Evolutionary conservation across 1,140 invertebrate genomes (phyloP), one percentile per base, ranked within the genome.

Genomic region (Philotrypesis tridentata): DNA sequence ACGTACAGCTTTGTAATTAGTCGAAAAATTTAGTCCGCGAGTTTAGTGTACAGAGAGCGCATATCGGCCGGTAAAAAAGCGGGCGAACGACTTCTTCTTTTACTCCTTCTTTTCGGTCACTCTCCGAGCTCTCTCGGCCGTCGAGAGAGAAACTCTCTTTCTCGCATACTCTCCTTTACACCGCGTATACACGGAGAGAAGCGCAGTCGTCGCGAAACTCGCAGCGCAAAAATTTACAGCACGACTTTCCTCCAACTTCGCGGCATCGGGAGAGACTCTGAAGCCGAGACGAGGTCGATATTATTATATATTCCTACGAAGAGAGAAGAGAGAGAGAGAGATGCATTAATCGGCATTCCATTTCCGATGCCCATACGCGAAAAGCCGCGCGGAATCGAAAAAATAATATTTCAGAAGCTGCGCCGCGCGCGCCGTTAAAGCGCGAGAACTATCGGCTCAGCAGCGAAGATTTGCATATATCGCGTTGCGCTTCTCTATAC

Each of bases 271-370:
- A 29, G 1, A 27, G n/a, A n/a, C n/a, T n/a, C n/a, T n/a, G n/a
- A 29, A 2, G 17, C 4, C 1, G 14, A 11, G 43, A 9, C 63
- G 75, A n/a, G 37, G 12, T 77, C 63, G 75, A 77, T 23, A 48
- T 77, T 67, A 77, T 63, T 12, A 14, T 9, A n/a, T n/a, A n/a
- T n/a, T n/a, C n/a, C n/a, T n/a, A n/a, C n/a, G n/a, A n/a, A n/a
- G n/a, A n/a, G n/a, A n/a, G n/a, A n/a, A n/a, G n/a, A n/a, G n/a
- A n/a, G n/a, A n/a, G n/a, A n/a, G n/a, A n/a, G n/a, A n/a, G n/a
- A n/a, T n/a, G 48, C 40, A 80, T 80, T 80, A 80, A 80, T 80
- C 71, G 71, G 27, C 60, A 80, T 80, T 80, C 71, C 79, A 74
- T 80, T 80, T 80, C 29, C 79, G 63, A 80, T 80, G 23, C 7